A percentile compares a stretch with the other conserved stretches of the same genome.
Conservation (phyloP, 2,797 vertebrate species). For the Lutjanus campechanus region DNA sequence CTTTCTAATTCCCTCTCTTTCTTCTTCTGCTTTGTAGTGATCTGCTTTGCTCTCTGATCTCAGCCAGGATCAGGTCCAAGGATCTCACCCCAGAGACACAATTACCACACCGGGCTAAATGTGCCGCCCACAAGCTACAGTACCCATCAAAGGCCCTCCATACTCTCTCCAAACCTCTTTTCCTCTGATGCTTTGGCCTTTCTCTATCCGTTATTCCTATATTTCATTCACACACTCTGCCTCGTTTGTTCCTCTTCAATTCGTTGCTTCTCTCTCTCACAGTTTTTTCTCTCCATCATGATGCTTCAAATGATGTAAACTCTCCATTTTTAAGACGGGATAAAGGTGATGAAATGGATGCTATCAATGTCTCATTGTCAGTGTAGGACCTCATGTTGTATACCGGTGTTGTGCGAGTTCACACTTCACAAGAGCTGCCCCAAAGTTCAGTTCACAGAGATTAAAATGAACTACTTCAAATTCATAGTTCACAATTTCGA, state of each 20-base stretch:
- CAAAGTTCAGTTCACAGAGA: too few species aligned
- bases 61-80: conserved; percentile 72
- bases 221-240: conserved; percentile 44
- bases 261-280: neutral
- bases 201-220: conserved; percentile 47
- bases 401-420: too few species aligned
- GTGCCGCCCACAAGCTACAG: conserved; percentile 70
- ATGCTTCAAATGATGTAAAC: conserved; percentile 18
- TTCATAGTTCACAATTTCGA: too few species aligned
- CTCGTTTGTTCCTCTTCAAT: conserved; percentile 19
- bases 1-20: conserved; percentile 48
- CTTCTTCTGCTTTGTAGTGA: conserved; percentile 59
- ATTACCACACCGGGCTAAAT: conserved; percentile 82
- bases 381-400: neutral
- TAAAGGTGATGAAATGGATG: conserved; percentile 7
- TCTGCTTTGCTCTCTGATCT: conserved; percentile 73
- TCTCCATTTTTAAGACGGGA: neutral
- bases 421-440: too few species aligned
- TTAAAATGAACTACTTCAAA: too few species aligned
- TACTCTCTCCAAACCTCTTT: conserved; percentile 40
- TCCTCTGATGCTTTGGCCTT: conserved; percentile 54
- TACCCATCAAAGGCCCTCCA: conserved; percentile 69
- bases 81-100: conserved; percentile 80
- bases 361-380: neutral
- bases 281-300: neutral